A percentile compares a stretch with the other conserved stretches of the same genome.
Conservation (phyloP, 2,888 invertebrate genomes). For the Flabesymbios commensalis region DNA sequence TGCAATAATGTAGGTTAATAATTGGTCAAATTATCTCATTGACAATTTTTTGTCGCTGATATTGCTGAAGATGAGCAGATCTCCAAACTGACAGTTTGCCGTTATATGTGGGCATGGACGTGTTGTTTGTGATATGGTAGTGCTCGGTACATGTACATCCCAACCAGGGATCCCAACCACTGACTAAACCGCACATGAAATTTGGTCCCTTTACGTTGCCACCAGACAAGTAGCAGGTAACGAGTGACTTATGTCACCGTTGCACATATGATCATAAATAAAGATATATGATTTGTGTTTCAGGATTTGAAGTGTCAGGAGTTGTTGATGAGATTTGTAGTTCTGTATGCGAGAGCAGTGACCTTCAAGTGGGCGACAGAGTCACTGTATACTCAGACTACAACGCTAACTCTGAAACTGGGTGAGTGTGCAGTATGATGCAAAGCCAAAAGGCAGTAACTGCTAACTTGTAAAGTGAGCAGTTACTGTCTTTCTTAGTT, state of each 20-base stretch:
- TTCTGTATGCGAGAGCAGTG: slow-evolving; percentile 47
- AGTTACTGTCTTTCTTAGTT: too few relatives aligned
- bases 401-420: slow-evolving; percentile 11
- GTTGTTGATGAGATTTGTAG: slow-evolving; percentile 61
- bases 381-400: slow-evolving; percentile 61
- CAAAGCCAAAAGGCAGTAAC: too few relatives aligned
- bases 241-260: neutral
- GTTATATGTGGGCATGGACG: too few relatives aligned
- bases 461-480: too few relatives aligned
- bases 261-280: neutral
- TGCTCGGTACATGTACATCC: too few relatives aligned
- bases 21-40: too few relatives aligned
- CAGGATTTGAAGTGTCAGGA: slow-evolving; percentile 64
- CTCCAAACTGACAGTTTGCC: too few relatives aligned
- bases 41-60: too few relatives aligned
- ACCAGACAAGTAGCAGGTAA: neutral
- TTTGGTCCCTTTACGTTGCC: neutral
- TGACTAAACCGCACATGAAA: neutral
- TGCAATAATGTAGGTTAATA: too few relatives aligned
- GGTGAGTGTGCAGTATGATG: slow-evolving; percentile 2
- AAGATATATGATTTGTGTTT: neutral
- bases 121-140: too few relatives aligned
- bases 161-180: too few relatives aligned
- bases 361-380: slow-evolving; percentile 61
- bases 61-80: too few relatives aligned